phyloP scores from a whole-genome alignment of 2,888 invertebrate species.

The Polylopha cassiicola region DNA sequence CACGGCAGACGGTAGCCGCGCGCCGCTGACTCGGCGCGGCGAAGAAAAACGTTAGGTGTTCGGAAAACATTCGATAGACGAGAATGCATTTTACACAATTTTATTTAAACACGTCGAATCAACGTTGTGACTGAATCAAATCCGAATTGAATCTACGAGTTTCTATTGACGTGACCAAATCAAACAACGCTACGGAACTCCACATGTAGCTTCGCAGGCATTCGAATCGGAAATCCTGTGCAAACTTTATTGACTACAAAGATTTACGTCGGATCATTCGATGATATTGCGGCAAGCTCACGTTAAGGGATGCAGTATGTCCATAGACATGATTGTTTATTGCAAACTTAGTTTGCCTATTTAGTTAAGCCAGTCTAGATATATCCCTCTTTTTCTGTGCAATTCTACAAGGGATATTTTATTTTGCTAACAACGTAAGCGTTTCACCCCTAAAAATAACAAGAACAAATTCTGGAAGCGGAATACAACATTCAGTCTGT shows the following conservation, averaged over 20 bases:
- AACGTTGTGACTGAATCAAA: conserved; percentile 47
- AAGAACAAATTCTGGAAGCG: conserved; percentile 26
- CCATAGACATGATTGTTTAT: no score
- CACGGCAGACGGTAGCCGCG: conserved; percentile 21
- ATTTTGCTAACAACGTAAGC: no score
- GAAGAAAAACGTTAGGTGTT: conserved; percentile 52
- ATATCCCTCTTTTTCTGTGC: no score
- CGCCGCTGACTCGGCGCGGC: conserved; percentile 37
- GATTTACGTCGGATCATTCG: conserved; percentile 14
- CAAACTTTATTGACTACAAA: conserved; percentile 12
- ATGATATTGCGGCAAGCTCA: conserved; percentile 15
- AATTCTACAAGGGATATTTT: no score
- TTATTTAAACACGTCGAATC: conserved; percentile 45
- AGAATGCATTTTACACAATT: conserved; percentile 53
- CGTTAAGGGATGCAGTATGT: no score
- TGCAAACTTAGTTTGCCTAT: no score
- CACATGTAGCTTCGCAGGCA: conserved; percentile 24
- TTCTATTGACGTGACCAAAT: conserved; percentile 19
- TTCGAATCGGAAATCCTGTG: conserved; percentile 14
- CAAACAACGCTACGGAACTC: conserved; percentile 22
- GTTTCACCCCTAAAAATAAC: conserved; percentile 17
- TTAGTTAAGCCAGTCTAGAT: no score
- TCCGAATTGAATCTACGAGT: conserved; percentile 34
- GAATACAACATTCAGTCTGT: conserved; percentile 34
- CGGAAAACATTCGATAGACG: conserved; percentile 51